Conservation (phyloP, 2,888 invertebrate species). For the Brenthis ino region DNA sequence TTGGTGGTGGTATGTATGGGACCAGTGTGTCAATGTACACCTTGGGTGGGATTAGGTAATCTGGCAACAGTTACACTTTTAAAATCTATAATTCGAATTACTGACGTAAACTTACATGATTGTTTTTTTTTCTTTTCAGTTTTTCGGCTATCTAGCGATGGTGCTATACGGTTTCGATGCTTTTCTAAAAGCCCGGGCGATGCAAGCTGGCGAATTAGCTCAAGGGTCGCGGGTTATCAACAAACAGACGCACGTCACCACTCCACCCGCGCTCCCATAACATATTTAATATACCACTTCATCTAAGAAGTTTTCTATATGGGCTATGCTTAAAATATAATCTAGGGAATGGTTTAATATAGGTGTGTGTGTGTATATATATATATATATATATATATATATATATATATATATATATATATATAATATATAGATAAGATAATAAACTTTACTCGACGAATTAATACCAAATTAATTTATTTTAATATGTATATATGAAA, state of each 20-base stretch:
- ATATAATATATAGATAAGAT: neutral
- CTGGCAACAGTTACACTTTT: neutral
- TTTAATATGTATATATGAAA: too few relatives aligned
- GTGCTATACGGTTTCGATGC: constrained; percentile 90
- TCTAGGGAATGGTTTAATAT: neutral
- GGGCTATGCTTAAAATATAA: neutral
- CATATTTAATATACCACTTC: neutral
- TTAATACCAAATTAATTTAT: neutral
- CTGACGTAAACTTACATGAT: neutral
- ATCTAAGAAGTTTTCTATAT: too few relatives aligned
- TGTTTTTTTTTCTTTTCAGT: constrained; percentile 75
- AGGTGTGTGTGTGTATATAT: too few relatives aligned
- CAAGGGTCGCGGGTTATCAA: constrained; percentile 85
- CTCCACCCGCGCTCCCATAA: constrained; percentile 59
- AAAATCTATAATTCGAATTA: neutral
- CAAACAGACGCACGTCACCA: constrained; percentile 76
- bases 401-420: too few relatives aligned
- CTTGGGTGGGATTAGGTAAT: too few relatives aligned
- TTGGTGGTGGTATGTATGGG: too few relatives aligned
- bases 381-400: too few relatives aligned
- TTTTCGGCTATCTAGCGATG: constrained; percentile 94
- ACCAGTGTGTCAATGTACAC: too few relatives aligned
- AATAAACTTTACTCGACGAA: neutral
- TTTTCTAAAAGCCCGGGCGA: constrained; percentile 87
- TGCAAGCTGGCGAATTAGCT: constrained; percentile 85